These are phyloP conservation scores for Spodoptera picta DNA, from an alignment of 2,888 invertebrate genomes.

Conservation along the genomic window DNA sequence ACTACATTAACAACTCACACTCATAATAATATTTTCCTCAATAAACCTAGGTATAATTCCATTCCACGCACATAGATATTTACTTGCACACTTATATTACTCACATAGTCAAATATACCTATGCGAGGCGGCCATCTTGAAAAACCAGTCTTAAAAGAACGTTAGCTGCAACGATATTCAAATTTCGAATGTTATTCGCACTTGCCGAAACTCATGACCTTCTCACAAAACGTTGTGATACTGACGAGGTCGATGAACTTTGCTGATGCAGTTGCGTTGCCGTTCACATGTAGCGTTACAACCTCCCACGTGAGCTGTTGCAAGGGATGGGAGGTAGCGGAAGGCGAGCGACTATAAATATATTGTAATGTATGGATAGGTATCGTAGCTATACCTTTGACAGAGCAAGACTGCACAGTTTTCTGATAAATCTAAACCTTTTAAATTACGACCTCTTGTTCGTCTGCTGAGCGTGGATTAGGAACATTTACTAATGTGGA, in stretches of 20 bases:
- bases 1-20: no score
- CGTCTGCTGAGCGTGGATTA: no score
- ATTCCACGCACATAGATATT: no score
- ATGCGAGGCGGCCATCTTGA: constrained; percentile 45
- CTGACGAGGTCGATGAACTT: constrained; percentile 75
- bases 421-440: no score
- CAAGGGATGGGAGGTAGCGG: constrained; percentile 57
- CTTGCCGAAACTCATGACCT: constrained; percentile 83
- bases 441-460: no score
- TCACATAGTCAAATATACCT: constrained; percentile 12
- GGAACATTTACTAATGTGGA: no score
- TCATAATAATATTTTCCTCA: no score
- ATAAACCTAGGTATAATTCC: no score
- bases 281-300: constrained; percentile 85
- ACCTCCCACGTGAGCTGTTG: constrained; percentile 80
- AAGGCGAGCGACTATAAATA: no score
- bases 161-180: constrained; percentile 58
- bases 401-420: no score
- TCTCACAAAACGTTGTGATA: constrained; percentile 79
- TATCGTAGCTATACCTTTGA: no score
- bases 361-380: no score
- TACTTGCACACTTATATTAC: not conserved
- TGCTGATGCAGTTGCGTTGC: constrained; percentile 85
- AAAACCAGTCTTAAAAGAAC: constrained; percentile 49
- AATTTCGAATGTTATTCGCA: constrained; percentile 69